phyloP scores from a whole-genome alignment of 1,140 invertebrate genomes.

The Oryctes rhinoceros region DNA sequence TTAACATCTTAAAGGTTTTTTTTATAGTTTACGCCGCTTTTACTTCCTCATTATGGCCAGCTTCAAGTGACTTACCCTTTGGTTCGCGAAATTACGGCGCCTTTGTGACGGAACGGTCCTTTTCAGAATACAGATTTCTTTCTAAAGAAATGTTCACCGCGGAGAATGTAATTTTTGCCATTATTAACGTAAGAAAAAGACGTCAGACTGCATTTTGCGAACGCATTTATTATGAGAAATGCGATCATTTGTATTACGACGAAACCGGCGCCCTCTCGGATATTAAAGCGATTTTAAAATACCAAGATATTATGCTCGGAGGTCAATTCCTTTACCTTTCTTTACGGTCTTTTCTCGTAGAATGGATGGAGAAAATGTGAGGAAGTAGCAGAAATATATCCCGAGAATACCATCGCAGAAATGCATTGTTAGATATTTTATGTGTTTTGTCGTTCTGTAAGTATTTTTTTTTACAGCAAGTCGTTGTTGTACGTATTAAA shows the following conservation, averaged over 20 bases:
- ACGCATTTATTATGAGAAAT: not conserved
- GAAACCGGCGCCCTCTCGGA: no score
- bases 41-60: not conserved
- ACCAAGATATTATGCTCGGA: no score
- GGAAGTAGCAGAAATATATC: no score
- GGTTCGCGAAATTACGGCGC: not conserved
- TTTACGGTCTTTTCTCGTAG: no score
- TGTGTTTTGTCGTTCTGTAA: no score
- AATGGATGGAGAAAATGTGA: no score
- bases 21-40: not conserved
- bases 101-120: not conserved
- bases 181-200: not conserved
- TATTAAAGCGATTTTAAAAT: no score
- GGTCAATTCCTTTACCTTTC: no score
- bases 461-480: no score
- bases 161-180: not conserved
- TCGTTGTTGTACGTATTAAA: no score
- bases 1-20: slow-evolving; percentile 19
- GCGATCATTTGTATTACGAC: not conserved
- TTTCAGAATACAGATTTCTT: slow-evolving; percentile 11
- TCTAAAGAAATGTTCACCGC: not conserved
- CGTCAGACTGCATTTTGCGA: not conserved
- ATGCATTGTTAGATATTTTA: no score
- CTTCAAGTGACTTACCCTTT: not conserved
- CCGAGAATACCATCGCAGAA: no score